phyloP scores from a whole-genome alignment of 2,888 invertebrate genomes.

The Sceliomorpha sp. region DNA sequence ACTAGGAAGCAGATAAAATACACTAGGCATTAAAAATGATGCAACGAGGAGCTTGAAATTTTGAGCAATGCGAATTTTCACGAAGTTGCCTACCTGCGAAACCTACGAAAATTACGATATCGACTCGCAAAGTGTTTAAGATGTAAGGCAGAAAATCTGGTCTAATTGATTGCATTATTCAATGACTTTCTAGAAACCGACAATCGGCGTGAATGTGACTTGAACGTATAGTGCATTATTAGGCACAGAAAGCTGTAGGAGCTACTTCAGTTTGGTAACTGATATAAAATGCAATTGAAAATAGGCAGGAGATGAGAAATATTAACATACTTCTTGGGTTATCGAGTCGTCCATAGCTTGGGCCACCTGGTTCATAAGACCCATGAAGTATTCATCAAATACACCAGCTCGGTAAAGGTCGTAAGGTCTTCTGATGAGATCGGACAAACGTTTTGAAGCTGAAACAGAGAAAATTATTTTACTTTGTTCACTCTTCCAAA shows the following conservation, averaged over 20 bases:
- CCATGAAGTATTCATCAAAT: slow-evolving; percentile 95
- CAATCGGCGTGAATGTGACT: slow-evolving; percentile 4
- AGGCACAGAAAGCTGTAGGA: slow-evolving; percentile 32
- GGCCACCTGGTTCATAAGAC: slow-evolving; percentile 95
- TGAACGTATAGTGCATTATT: no score
- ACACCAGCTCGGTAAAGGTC: slow-evolving; percentile 95
- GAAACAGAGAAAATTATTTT: slow-evolving; percentile 72
- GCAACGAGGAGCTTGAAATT: no score
- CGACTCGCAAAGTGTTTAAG: neutral
- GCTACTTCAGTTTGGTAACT: slow-evolving; percentile 28
- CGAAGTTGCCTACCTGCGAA: no score
- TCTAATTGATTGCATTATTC: slow-evolving; percentile 32
- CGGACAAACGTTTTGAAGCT: slow-evolving; percentile 94
- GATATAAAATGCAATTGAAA: no score
- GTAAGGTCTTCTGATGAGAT: slow-evolving; percentile 92
- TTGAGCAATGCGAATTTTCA: no score
- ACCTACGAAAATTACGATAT: no score
- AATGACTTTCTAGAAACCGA: slow-evolving; percentile 37
- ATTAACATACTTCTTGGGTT: slow-evolving; percentile 86
- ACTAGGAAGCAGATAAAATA: no score
- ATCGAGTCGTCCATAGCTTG: slow-evolving; percentile 98
- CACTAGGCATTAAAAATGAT: no score
- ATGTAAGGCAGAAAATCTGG: neutral
- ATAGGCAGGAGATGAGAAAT: no score
- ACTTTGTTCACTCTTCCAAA: no score